Evolutionary conservation across 2,888 invertebrate species (phyloP).

Genomic region (Crossocerus cetratus): DNA sequence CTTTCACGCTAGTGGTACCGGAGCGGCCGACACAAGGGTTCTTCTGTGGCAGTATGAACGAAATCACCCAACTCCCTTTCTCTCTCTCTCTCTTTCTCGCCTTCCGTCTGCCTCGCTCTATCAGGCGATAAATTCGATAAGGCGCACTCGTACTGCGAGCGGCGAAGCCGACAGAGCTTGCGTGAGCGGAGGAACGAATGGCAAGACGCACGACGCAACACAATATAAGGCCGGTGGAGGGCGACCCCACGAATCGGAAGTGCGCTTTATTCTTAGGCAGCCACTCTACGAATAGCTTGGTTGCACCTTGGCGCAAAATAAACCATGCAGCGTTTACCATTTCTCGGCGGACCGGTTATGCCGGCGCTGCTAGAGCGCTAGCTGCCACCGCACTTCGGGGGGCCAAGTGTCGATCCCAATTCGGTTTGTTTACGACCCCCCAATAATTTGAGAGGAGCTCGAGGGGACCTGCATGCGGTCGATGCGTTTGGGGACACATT

Average conservation of each 20-base stretch:
- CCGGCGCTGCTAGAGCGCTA: neutral
- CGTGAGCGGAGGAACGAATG: neutral
- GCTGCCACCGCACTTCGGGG: neutral
- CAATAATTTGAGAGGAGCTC: neutral
- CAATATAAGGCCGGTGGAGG: constrained; percentile 15
- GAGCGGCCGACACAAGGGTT: constrained; percentile 22
- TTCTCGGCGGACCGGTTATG: constrained; percentile 14
- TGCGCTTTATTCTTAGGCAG: constrained; percentile 47
- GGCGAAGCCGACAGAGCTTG: neutral
- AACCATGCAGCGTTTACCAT: constrained; percentile 40
- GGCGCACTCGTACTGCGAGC: neutral
- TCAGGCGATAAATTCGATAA: constrained; percentile 38
- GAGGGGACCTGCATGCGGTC: neutral
- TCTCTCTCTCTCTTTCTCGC: neutral
- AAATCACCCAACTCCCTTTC: neutral
- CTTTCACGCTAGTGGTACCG: constrained; percentile 12
- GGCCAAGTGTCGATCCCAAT: neutral
- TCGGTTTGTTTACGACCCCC: neutral
- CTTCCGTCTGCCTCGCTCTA: constrained; percentile 7
- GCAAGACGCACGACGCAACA: constrained; percentile 11
- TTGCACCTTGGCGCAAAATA: constrained; percentile 49
- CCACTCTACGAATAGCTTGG: constrained; percentile 44
- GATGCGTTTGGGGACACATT: neutral
- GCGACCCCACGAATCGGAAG: constrained; percentile 39
- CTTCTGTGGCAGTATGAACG: constrained; percentile 13